Conservation (phyloP, 2,797 vertebrate species). For the Chaenodraco wilsoni region DNA sequence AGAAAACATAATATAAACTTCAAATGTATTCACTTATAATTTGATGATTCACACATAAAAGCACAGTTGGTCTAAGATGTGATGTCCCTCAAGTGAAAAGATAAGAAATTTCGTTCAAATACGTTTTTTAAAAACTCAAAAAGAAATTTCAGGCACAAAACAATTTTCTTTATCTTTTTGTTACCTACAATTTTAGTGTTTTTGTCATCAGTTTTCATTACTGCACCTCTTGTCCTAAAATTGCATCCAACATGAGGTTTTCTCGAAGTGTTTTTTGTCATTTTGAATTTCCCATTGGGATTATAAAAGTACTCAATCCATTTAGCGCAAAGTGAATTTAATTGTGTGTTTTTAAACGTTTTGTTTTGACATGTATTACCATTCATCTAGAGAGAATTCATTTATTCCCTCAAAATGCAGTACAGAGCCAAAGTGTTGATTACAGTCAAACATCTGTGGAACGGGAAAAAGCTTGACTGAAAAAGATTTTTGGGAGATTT, state of each 20-base stretch:
- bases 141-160: neutral
- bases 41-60: neutral
- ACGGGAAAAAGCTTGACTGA: neutral
- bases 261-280: neutral
- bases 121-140: neutral
- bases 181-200: neutral
- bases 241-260: neutral
- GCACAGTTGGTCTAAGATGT: neutral
- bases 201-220: neutral
- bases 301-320: neutral
- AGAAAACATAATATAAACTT: neutral
- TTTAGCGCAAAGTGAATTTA: neutral
- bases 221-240: neutral
- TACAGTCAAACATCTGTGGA: slow-evolving; percentile 1
- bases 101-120: neutral
- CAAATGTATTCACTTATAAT: neutral
- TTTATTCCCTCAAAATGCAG: neutral
- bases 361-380: slow-evolving; percentile 5
- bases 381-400: neutral
- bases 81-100: neutral
- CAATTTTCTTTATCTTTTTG: neutral
- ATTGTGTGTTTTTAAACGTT: slow-evolving; percentile 8
- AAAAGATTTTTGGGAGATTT: neutral
- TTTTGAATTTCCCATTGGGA: no score
- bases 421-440: neutral